phyloP scores from a whole-genome alignment of 2,113 vertebrate species.

The Bettongia penicillata region DNA sequence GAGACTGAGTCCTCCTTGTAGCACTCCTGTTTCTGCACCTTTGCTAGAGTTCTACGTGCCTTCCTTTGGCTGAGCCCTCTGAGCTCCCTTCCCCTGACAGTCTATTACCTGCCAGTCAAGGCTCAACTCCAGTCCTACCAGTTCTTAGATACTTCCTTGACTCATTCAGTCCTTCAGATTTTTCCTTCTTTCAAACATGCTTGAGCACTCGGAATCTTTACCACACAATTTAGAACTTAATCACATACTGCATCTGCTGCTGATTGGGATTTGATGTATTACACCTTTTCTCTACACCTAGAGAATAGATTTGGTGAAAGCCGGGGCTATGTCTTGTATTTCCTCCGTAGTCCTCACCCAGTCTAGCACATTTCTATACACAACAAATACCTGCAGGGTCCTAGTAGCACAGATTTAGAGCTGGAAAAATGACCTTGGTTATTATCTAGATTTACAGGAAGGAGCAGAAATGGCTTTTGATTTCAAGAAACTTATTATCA shows the following conservation, averaged over 20 bases:
- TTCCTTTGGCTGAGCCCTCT: neutral
- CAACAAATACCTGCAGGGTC: neutral
- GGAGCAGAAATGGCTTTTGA: neutral
- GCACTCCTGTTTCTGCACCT: neutral
- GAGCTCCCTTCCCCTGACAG: neutral
- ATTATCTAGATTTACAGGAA: neutral
- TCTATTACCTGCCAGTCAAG: neutral
- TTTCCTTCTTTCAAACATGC: neutral
- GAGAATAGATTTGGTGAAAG: neutral
- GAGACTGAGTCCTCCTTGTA: accelerated
- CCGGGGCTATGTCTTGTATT: neutral
- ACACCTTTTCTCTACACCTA: neutral
- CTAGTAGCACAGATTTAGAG: neutral
- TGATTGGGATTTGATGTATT: neutral
- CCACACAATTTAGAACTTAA: neutral
- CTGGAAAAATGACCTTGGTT: neutral
- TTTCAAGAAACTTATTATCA: neutral
- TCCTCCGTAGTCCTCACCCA: neutral
- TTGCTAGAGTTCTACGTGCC: neutral
- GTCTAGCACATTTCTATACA: neutral
- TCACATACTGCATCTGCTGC: neutral
- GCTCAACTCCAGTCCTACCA: neutral
- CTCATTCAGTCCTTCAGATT: neutral
- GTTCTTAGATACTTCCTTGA: neutral
- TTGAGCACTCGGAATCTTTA: neutral